Conservation (phyloP, 2,888 invertebrate genomes). For the Sycophila texana region DNA sequence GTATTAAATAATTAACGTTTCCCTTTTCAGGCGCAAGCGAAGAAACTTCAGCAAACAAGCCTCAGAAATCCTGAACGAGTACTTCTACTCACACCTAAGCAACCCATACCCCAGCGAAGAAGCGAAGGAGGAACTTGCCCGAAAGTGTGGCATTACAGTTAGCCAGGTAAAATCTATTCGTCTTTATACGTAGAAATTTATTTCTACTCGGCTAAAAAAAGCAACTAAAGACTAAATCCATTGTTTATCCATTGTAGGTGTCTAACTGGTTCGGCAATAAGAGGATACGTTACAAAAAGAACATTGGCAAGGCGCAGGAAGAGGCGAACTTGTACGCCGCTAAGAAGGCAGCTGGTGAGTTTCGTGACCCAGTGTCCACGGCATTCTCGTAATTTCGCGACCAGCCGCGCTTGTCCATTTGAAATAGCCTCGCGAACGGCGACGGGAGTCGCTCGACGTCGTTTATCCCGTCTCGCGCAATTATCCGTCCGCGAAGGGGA, state of each 20-base stretch:
- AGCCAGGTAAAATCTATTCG: conserved; percentile 84
- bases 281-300: conserved; percentile 99
- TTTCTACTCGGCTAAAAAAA: not conserved
- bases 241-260: conserved; percentile 78
- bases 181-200: not conserved
- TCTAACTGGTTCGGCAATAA: conserved; percentile 99
- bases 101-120: conserved; percentile 99
- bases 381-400: not conserved
- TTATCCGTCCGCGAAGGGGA: conserved; percentile 38
- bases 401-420: not conserved
- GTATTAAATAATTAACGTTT: not conserved
- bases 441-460: conserved; percentile 15
- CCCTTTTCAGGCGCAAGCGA: conserved; percentile 84
- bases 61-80: conserved; percentile 99
- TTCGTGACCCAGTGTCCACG: not conserved
- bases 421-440: conserved; percentile 1
- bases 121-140: conserved; percentile 99
- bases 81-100: conserved; percentile 99
- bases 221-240: not conserved
- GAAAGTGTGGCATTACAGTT: conserved; percentile 99
- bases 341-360: conserved; percentile 94
- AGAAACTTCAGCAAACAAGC: conserved; percentile 99
- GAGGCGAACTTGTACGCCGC: conserved; percentile 99
- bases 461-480: conserved; percentile 32
- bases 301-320: conserved; percentile 99